These are phyloP conservation scores for Aptenodytes forsteri DNA, from an alignment of 2,113 vertebrate genomes.

Conservation along the genomic window DNA sequence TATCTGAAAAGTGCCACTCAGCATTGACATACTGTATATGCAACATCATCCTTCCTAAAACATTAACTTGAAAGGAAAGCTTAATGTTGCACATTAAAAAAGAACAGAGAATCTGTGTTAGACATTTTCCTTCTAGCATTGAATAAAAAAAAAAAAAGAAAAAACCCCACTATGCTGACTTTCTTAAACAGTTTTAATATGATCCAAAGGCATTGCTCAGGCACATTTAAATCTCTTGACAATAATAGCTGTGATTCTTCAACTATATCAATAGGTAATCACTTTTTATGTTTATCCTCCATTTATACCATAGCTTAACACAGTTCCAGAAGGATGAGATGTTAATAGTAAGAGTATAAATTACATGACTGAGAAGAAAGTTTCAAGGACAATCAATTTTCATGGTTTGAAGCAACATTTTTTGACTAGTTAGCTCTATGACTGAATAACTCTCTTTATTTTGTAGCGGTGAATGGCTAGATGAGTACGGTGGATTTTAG, in stretches of 20 bases:
- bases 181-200: not conserved
- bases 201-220: not conserved
- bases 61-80: not conserved
- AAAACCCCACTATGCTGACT: not conserved
- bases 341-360: not conserved
- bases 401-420: not conserved
- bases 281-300: not conserved
- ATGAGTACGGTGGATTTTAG: not conserved
- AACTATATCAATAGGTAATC: not conserved
- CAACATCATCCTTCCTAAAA: not conserved
- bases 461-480: not conserved
- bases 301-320: not conserved
- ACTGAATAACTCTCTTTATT: not conserved
- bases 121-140: not conserved
- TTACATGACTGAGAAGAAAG: slow-evolving; percentile 3
- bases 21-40: not conserved
- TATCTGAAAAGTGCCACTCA: not conserved
- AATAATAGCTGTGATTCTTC: not conserved
- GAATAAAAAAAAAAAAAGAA: not conserved
- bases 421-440: not conserved
- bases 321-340: not conserved
- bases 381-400: slow-evolving; percentile 24
- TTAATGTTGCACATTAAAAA: not conserved
- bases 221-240: not conserved
- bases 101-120: not conserved